Evolutionary conservation across 2,113 vertebrate genomes (phyloP), one percentile per base, ranked within the genome.

Genomic region (Sus scrofa): DNA sequence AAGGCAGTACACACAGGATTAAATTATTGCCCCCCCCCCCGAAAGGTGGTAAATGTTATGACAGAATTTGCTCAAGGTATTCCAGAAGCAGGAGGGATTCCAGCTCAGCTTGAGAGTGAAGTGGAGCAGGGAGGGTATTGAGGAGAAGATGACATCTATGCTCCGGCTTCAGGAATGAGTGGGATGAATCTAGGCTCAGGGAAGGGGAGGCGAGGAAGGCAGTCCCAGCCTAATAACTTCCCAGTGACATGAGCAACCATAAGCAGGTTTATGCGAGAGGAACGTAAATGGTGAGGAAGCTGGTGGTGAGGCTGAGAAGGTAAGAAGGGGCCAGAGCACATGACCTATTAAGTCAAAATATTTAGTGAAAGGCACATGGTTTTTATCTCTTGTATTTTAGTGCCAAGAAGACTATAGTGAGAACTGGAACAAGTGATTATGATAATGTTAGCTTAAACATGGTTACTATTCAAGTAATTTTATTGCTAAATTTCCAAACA

Each of bases 401-500:
- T 26, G 15, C 18, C 32, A 58, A 70, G 73, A 54, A 26, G 39
- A 68, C 34, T 32, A 67, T 30, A 62, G 67, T 10, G 34, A 30
- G 39, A 56, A 6, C 18, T 22, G 22, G 54, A 68, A 77, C 3
- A 22, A 73, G 14, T 37, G 6, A 65, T 63, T 37, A 60, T 14
- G 20, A 75, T 0, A 34, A 5, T 39, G 39, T 26, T 63, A n/a
- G 34, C 54, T 78, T 58, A 73, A 39, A 92, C 84, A 32, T 13
- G 63, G 18, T 90, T 58, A 44, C 3, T 82, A 60, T 22, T 93
- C 58, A 94, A 82, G 56, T 70, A 30, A 82, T 39, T 71, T 52
- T 58, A 86, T 60, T 62, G 81, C 16, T 77, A 74, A 84, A 81
- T 12, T 37, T 86, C 70, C 56, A 65, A 68, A 92, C 15, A 39